Conservation (phyloP, 2,113 vertebrate genomes). For the Stomatorhinus ivindoensis region DNA sequence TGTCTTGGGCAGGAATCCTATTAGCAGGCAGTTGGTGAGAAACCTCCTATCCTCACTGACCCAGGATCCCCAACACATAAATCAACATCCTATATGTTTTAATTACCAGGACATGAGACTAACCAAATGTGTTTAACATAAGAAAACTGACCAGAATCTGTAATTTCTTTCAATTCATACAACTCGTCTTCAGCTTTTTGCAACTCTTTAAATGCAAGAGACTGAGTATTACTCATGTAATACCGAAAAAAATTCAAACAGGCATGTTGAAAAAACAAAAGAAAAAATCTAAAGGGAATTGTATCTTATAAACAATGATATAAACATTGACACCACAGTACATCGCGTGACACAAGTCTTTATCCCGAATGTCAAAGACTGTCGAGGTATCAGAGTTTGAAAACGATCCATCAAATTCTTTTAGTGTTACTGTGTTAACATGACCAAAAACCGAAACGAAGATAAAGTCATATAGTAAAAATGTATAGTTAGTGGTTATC, state of each 20-base stretch:
- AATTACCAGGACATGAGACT: neutral
- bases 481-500: too few species aligned
- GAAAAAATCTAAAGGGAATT: neutral
- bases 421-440: too few species aligned
- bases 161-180: neutral
- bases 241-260: neutral
- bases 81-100: conserved; percentile 2
- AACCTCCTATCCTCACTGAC: neutral
- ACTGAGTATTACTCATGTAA: neutral
- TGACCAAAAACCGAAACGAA: too few species aligned
- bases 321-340: too few species aligned
- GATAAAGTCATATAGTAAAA: too few species aligned
- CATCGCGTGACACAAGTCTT: too few species aligned
- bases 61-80: neutral
- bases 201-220: neutral
- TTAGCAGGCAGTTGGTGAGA: neutral
- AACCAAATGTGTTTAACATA: neutral
- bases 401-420: too few species aligned
- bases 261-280: neutral
- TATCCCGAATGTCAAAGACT: too few species aligned
- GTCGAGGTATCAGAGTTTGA: too few species aligned
- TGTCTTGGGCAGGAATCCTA: neutral
- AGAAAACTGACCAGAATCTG: neutral
- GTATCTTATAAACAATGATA: neutral
- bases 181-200: neutral